Conservation (phyloP, 2,888 invertebrate genomes). For the Oscheius sp. region DNA sequence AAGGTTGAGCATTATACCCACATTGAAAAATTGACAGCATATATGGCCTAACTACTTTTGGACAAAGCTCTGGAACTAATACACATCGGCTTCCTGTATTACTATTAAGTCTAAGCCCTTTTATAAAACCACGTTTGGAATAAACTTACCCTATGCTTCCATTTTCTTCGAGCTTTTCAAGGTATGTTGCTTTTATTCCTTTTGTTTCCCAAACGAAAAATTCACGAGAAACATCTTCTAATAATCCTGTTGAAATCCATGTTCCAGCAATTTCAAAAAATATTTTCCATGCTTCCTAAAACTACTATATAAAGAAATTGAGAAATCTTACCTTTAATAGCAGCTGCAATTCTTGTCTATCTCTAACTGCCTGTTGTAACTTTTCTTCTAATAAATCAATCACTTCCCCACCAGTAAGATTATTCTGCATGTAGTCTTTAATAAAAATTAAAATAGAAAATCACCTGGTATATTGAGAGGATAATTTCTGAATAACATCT, state of each 20-base stretch:
- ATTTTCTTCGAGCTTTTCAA: not conserved
- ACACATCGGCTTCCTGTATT: not conserved
- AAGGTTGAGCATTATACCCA: not conserved
- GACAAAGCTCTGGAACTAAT: constrained; percentile 14
- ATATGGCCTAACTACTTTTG: not conserved
- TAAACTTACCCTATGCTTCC: not conserved
- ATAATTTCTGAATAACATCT: constrained; percentile 11
- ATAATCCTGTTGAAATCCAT: constrained; percentile 6
- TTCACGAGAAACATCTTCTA: constrained; percentile 6
- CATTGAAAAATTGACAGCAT: constrained; percentile 7
- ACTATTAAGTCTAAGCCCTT: not conserved
- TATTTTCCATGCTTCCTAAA: constrained; percentile 18
- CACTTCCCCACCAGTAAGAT: constrained; percentile 13
- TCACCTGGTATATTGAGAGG: not conserved
- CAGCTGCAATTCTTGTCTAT: constrained; percentile 7
- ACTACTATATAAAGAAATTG: not conserved
- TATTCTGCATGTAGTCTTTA: not conserved
- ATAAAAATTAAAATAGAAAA: not conserved
- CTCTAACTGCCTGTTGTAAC: not conserved
- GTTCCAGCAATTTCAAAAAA: constrained; percentile 14
- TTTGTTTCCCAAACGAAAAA: constrained; percentile 12
- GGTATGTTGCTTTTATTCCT: not conserved
- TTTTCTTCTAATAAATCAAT: constrained; percentile 16
- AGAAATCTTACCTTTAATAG: not conserved
- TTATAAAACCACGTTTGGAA: not conserved